Evolutionary conservation across 2,888 invertebrate genomes (phyloP), one percentile per base, ranked within the genome.

Genomic region (Pseudolycoriella hygida): DNA sequence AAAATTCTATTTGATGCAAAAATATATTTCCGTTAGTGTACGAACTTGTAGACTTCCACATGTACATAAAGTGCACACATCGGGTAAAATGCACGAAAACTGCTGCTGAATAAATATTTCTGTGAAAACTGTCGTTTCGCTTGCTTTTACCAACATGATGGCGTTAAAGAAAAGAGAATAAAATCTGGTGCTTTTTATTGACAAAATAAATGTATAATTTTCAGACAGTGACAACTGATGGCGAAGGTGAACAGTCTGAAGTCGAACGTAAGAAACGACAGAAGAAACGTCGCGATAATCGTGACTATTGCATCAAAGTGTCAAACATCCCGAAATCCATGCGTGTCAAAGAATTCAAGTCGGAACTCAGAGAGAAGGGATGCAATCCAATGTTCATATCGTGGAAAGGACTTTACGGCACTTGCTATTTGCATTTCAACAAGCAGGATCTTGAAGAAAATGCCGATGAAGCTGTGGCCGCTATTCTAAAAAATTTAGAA

Each of bases 351-450:
- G 83, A 85, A 57, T 62, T 85, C 53, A 84, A 84, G 58, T 72
- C 74, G 43, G 84, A 81, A 31, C 63, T 85, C 30, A 70, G 70
- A 38, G 79, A 80, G 55, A 76, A 81, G 53, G 79, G 81, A 40
- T 78, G 84, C 46, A 80, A 79, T 56, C 84, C 85, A 4, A 73
- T 74, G 53, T 74, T 78, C 50, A 84, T 85, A 62, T 74, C 77
- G 45, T 85, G 85, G 85, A 75, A 74, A 67, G 75, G 74, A 47
- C 70, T 71, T 62, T 71, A 71, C 46, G 80, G 80, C 45, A 76
- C 75, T 60, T 80, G 80, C 57, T 80, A 76, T 55, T 68, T 85
- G 53, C 82, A 84, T 60, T 84, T 82, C 65, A 75, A 76, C 52
- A 82, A 80, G 60, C 69, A 74, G 43, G 70, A 69, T 53, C 70